Evolutionary conservation across 2,888 invertebrate species (phyloP).

Genomic region (Trisateles emortualis): DNA sequence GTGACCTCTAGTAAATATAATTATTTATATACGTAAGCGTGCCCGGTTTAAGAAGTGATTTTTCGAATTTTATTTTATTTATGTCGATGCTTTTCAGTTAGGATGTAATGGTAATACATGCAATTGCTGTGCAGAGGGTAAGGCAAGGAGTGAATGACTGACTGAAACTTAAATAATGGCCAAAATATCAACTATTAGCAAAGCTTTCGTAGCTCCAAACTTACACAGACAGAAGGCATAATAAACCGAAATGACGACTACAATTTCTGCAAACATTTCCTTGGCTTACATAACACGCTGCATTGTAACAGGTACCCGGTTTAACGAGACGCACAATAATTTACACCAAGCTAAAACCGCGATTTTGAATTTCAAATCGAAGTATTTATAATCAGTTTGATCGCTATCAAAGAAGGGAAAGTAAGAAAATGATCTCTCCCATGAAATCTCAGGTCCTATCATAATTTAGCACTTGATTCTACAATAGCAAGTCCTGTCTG

Average conservation of each 20-base stretch:
- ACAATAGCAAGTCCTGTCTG: conserved; percentile 70
- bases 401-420: conserved; percentile 64
- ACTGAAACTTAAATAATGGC: neutral
- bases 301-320: conserved; percentile 41
- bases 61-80: too few relatives aligned
- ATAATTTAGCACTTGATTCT: conserved; percentile 76
- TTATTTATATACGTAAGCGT: too few relatives aligned
- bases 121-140: too few relatives aligned
- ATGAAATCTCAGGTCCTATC: conserved; percentile 73
- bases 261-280: conserved; percentile 30
- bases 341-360: conserved; percentile 54
- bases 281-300: conserved; percentile 29
- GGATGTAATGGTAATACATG: too few relatives aligned
- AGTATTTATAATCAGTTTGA: conserved; percentile 67
- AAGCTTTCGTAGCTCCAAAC: conserved; percentile 6
- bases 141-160: too few relatives aligned
- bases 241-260: conserved; percentile 23
- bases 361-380: conserved; percentile 74
- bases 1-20: too few relatives aligned
- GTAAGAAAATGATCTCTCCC: conserved; percentile 63
- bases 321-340: conserved; percentile 52
- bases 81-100: too few relatives aligned
- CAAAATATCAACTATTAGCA: neutral
- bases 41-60: too few relatives aligned
- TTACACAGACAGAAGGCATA: conserved; percentile 7